A percentile compares a stretch with the other conserved stretches of the same genome.
phyloP scores from a whole-genome alignment of 2,797 vertebrate genomes.

The Poecilia velifera region DNA sequence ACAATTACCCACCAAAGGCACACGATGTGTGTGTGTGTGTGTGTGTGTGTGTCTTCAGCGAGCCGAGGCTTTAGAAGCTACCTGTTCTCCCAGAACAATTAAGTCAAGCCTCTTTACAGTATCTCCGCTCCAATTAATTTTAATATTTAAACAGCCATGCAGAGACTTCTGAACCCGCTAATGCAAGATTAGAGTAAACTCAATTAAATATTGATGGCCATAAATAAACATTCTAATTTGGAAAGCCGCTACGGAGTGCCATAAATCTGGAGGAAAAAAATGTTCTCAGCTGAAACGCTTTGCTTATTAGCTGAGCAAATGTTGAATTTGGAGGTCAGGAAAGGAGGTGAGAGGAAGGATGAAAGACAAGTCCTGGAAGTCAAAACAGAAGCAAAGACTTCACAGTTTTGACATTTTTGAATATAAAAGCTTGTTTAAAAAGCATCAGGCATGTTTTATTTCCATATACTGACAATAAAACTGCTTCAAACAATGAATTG shows the following conservation, averaged over 20 bases:
- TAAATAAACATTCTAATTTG: constrained; percentile 84
- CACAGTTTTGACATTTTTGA: neutral
- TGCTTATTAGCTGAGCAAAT: constrained; percentile 73
- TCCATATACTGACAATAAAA: neutral
- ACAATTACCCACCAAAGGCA: constrained; percentile 35
- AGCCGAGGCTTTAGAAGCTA: constrained; percentile 54
- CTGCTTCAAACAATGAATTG: neutral
- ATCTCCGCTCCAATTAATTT: constrained; percentile 82
- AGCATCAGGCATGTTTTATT: neutral
- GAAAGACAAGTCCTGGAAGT: constrained; percentile 23
- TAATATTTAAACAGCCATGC: constrained; percentile 83
- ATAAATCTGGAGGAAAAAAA: constrained; percentile 58
- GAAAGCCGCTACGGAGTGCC: constrained; percentile 51
- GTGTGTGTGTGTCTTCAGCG: constrained; percentile 16
- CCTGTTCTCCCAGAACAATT: constrained; percentile 79
- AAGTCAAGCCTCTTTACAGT: constrained; percentile 78
- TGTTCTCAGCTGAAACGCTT: constrained; percentile 48
- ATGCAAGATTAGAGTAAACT: constrained; percentile 80
- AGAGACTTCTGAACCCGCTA: constrained; percentile 77
- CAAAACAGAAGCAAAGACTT: neutral
- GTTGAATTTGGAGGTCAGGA: constrained; percentile 49
- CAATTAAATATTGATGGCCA: constrained; percentile 85
- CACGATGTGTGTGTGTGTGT: constrained; percentile 5
- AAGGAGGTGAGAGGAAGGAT: constrained; percentile 55
- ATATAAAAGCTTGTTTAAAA: neutral